Evolutionary conservation across 2,888 invertebrate species (phyloP), one percentile per base, ranked within the genome.

Genomic region (Saturnia japonica): DNA sequence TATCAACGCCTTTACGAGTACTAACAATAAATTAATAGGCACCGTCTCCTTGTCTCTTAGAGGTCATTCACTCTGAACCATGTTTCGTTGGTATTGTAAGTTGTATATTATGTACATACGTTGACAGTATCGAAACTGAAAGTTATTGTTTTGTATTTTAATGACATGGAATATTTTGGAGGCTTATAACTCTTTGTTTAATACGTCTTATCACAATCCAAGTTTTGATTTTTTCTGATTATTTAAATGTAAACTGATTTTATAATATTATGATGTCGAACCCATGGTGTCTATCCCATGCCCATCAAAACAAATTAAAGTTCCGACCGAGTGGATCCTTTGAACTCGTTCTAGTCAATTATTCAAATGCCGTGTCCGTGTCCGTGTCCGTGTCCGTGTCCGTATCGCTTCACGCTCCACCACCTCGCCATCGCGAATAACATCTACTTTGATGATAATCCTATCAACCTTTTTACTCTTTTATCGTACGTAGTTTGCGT

Each of bases 281-380:
- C 14, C 28, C 57, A n/a, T 28, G 28, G 12, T 12, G 1, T 60
- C 14, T 51, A 9, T 51, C 14, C 28, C 12, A 8, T 28, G 14
- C 28, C 57, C 28, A 14, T 28, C 25, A 64, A 64, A 64, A 64
- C 19, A 64, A 64, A 64, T n/a, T 40, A 40, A 8, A 19, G 40
- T 64, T 64, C 64, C 64, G 40, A 3, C 9, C 40, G 64, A 64
- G 2, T 64, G 64, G 64, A 40, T 40, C 64, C 40, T 64, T 64
- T 64, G 64, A 64, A 64, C 64, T 64, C 64, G 64, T 64, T 64
- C 40, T 40, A 62, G 64, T 40, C 64, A 64, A 40, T 64, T 40
- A 64, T 64, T 64, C 40, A 64, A 64, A 64, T 64, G n/a, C 11
- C 64, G 34, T n/a, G 40, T 64, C 34, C 34, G 34, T 34, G 34